Evolutionary conservation across 2,888 invertebrate species (phyloP).

Genomic region (Punctoribates punctum): DNA sequence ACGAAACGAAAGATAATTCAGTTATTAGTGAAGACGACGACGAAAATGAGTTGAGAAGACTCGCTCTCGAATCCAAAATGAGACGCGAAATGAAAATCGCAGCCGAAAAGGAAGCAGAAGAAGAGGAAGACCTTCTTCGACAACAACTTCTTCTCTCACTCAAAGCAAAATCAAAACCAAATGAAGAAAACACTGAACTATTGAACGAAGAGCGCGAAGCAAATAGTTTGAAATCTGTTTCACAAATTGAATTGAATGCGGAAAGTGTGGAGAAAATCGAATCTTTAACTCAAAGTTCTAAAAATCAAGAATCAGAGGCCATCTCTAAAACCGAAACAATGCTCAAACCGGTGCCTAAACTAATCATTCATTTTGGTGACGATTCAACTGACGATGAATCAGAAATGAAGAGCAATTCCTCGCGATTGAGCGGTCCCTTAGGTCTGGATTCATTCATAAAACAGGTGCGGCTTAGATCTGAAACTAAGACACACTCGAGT

Average conservation of each 20-base stretch:
- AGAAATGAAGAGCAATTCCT: not conserved
- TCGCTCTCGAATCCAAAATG: constrained; percentile 14
- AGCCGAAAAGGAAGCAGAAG: not conserved
- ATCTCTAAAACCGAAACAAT: not conserved
- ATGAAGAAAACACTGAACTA: not conserved
- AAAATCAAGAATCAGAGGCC: not conserved
- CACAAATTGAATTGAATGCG: not conserved
- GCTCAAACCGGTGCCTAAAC: not conserved
- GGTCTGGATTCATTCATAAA: constrained; percentile 34
- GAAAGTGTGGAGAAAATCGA: not conserved
- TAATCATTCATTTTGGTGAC: constrained; percentile 34
- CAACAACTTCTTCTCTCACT: constrained; percentile 29
- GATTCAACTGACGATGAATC: constrained; percentile 32
- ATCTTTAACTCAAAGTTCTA: not conserved
- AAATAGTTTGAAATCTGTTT: not conserved
- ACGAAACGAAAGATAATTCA: not conserved
- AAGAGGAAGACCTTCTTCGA: constrained; percentile 10
- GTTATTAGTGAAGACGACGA: constrained; percentile 10
- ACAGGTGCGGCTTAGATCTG: constrained; percentile 6
- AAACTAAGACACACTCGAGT: not conserved
- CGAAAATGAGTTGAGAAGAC: constrained; percentile 24
- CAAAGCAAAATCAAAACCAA: not conserved
- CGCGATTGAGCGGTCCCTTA: not conserved
- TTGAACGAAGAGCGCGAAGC: not conserved
- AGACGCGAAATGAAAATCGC: not conserved